A percentile compares a stretch with the other conserved stretches of the same genome.
These are phyloP conservation scores for Chlorops oryzae DNA, from an alignment of 1,140 invertebrate genomes.

Conservation along the genomic window DNA sequence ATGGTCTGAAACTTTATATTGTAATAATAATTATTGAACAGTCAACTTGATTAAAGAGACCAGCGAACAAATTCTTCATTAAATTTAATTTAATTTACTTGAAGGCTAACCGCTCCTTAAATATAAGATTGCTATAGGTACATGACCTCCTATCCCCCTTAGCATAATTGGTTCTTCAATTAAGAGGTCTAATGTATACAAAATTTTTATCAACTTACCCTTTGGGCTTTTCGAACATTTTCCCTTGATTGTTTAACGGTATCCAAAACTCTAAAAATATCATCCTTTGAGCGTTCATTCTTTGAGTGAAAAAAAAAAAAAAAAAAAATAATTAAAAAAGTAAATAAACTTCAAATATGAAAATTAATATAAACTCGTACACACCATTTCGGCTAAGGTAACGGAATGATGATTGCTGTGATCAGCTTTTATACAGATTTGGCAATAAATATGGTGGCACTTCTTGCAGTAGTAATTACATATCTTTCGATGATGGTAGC, in stretches of 20 bases:
- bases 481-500: conserved; percentile 10
- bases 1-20: too few relatives aligned
- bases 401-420: conserved; percentile 6
- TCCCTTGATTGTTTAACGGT: conserved; percentile 7
- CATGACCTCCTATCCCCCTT: too few relatives aligned
- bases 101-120: too few relatives aligned
- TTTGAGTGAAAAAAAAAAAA: conserved; percentile 4
- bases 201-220: conserved; percentile 12
- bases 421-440: conserved; percentile 1
- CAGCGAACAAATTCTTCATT: too few relatives aligned
- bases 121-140: too few relatives aligned
- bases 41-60: too few relatives aligned
- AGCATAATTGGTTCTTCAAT: too few relatives aligned
- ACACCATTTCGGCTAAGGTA: conserved; percentile 7
- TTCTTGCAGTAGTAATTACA: conserved; percentile 16
- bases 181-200: too few relatives aligned
- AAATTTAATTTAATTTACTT: too few relatives aligned
- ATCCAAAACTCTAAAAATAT: conserved; percentile 12
- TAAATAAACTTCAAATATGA: neutral
- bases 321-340: neutral
- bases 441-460: conserved; percentile 10
- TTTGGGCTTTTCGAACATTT: conserved; percentile 12
- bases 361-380: neutral
- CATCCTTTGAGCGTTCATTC: conserved; percentile 11
- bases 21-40: too few relatives aligned